phyloP scores from a whole-genome alignment of 2,113 vertebrate genomes.

The Oreotragus oreotragus region DNA sequence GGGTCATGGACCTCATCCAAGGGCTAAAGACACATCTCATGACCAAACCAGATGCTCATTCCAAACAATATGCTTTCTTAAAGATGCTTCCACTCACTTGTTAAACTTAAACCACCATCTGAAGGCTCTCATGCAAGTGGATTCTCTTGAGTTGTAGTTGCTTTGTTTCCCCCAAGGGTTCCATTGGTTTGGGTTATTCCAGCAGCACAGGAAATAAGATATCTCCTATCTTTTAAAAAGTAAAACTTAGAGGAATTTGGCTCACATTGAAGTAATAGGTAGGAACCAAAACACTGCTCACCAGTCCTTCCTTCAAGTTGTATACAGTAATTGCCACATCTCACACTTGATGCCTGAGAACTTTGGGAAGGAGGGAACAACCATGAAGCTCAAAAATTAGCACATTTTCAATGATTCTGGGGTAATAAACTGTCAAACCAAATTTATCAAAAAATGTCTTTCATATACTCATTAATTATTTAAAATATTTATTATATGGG shows the following conservation, averaged over 20 bases:
- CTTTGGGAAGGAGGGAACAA: accelerated
- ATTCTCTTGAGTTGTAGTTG: background rate
- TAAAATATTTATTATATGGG: background rate
- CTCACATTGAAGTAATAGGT: background rate
- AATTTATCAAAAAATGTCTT: background rate
- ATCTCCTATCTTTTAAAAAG: background rate
- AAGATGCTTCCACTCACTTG: background rate
- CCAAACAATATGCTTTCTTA: background rate
- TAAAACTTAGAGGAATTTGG: background rate
- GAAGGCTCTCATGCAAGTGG: background rate
- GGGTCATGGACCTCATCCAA: background rate
- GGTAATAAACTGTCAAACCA: background rate
- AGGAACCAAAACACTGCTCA: background rate
- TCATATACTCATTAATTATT: background rate
- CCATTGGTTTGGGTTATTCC: background rate
- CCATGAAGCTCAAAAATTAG: background rate
- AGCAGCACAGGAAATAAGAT: background rate
- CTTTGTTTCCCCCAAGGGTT: background rate
- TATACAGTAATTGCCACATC: accelerated
- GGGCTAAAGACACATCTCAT: background rate
- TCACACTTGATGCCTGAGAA: background rate
- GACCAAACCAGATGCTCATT: background rate
- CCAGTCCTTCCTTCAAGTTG: background rate
- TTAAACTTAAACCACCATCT: background rate
- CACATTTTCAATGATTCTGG: background rate